Conservation (phyloP, 2,113 vertebrate genomes). For the Platichthys flesus region DNA sequence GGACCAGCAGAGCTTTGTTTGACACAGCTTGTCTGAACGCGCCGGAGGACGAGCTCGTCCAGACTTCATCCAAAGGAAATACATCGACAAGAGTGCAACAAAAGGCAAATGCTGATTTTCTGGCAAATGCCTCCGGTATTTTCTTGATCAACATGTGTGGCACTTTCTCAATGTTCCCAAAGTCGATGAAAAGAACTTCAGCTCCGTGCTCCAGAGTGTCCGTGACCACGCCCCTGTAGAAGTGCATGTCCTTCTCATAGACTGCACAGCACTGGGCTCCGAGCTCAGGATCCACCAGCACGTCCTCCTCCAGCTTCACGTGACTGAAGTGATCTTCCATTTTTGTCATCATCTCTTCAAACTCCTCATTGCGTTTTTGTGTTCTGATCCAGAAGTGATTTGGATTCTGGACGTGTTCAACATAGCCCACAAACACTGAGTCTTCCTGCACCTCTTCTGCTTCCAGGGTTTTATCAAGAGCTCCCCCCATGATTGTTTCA, state of each 20-base stretch:
- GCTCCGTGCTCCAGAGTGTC: constrained; percentile 75
- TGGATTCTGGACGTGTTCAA: constrained; percentile 86
- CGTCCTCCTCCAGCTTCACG: constrained; percentile 80
- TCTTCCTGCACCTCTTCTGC: constrained; percentile 76
- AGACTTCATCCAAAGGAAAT: constrained; percentile 83
- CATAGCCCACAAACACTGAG: constrained; percentile 81
- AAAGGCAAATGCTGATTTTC: constrained; percentile 85
- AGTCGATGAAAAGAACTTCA: constrained; percentile 90
- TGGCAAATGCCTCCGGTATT: constrained; percentile 83
- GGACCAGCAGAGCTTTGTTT: constrained; percentile 81
- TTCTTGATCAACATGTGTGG: constrained; percentile 85
- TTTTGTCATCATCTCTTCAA: constrained; percentile 84
- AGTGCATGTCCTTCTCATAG: constrained; percentile 86
- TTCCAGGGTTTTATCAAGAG: constrained; percentile 52
- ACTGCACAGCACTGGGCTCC: constrained; percentile 90
- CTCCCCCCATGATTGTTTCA: constrained; percentile 43
- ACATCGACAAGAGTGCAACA: constrained; percentile 86
- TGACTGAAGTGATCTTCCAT: constrained; percentile 80
- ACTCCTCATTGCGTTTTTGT: constrained; percentile 80
- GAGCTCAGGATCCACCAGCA: constrained; percentile 83
- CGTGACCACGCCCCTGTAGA: constrained; percentile 87
- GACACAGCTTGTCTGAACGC: constrained; percentile 85
- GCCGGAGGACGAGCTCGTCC: constrained; percentile 81
- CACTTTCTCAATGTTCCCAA: constrained; percentile 90
- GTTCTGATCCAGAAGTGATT: constrained; percentile 89